Base-by-base conservation (phyloP, 30 jellyfish, hydroid and myxozoan species). In the Pseudorhiza aurosa region DNA sequence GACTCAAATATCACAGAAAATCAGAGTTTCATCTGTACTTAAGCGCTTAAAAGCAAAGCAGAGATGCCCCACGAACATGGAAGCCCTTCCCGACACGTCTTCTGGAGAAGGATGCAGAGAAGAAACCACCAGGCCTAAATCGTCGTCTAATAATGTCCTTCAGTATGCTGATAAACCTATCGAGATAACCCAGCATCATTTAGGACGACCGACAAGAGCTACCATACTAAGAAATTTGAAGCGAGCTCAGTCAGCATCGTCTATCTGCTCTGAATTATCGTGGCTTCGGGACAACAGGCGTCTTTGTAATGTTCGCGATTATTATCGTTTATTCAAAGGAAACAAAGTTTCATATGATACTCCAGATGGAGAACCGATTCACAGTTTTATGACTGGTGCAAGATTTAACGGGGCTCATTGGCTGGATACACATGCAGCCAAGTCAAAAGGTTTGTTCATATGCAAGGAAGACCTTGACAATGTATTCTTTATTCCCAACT, bases 121-220 rank as follows among this genome's bases (percentile, higher is more conserved):
- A 5, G 72, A 35, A 5, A 26, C 28, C 15, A 51, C 6, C 18
- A 63, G 90, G 65, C 82, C 91, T 6, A 35, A 46, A 15, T 63
- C 91, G 1, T 83, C 91, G 19, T n/a, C n/a, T n/a, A 80, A 35
- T 2, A 43, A 19, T 18, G 91, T 80, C 8, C 83, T 80, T 32
- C 91, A 80, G 26, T 80, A 80, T 65, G 91, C 91, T 3, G 91
- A 80, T 65, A 35, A 31, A 12, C 91, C 91, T 1, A 80, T 80
- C 25, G 63, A 80, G 0, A 64, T 68, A 4, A 7, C 74, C 40
- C 24, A 47, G 37, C 91, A 80, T 25, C 91, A 39, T 21, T 29
- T 80, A 11, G 91, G 91, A 2, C 71, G 91, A 42, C 91, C 91
- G 0, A 80, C 91, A 17, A 65, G 91, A 40, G 91, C 83, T 6